Evolutionary conservation across 2,797 vertebrate genomes (phyloP).

Genomic region (Alosa sapidissima): DNA sequence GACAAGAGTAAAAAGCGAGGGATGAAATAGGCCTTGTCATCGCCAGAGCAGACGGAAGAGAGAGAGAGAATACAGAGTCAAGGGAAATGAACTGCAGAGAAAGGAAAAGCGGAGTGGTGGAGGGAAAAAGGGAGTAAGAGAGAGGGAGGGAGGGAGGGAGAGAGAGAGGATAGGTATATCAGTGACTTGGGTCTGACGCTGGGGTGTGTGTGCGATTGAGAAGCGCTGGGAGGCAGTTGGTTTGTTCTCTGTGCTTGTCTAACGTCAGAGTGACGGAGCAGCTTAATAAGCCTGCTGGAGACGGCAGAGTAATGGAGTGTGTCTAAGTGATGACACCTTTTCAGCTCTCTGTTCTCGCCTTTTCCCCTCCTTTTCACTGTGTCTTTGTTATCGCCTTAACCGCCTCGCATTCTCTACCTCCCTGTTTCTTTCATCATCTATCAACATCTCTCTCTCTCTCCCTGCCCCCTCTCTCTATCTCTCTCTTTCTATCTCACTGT

Average conservation of each 20-base stretch:
- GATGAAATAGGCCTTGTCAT: slow-evolving; percentile 4
- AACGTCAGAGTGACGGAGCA: slow-evolving; percentile 19
- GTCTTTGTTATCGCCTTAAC: neutral
- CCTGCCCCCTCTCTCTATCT: neutral
- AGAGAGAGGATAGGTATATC: neutral
- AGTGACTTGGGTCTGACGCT: neutral
- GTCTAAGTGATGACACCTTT: slow-evolving; percentile 30
- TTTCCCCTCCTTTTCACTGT: neutral
- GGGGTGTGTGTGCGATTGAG: neutral
- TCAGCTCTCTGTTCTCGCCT: neutral
- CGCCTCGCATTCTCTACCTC: neutral
- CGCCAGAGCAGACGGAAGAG: neutral
- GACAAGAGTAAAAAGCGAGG: neutral
- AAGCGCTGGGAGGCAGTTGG: neutral
- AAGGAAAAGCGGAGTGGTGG: neutral
- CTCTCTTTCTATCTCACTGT: neutral
- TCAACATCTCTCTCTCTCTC: neutral
- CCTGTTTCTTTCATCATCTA: neutral
- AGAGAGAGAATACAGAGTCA: neutral
- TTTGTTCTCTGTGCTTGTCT: slow-evolving; percentile 11
- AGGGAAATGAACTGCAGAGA: neutral
- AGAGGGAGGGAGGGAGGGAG: neutral
- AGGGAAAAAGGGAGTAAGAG: neutral
- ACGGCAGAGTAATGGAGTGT: slow-evolving; percentile 26
- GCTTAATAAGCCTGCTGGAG: slow-evolving; percentile 27